phyloP scores from a whole-genome alignment of 2,113 vertebrate species.

The Girardinichthys multiradiatus region DNA sequence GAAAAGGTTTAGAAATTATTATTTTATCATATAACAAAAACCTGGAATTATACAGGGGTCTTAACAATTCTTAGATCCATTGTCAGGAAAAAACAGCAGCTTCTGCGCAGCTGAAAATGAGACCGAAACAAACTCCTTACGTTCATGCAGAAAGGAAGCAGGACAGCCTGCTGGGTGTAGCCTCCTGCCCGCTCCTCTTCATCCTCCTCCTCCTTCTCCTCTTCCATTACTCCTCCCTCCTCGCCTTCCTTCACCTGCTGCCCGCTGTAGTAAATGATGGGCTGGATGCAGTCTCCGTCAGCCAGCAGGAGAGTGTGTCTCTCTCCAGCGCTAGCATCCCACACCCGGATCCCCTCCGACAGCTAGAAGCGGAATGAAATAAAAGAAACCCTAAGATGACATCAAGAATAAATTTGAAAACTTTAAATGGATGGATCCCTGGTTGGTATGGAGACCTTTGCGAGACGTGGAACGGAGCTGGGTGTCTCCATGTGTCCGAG shows the following conservation, averaged over 20 bases:
- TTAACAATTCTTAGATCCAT: too few relatives aligned
- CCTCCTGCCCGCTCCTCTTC: slow-evolving; percentile 54
- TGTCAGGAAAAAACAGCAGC: too few relatives aligned
- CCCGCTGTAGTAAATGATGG: slow-evolving; percentile 93
- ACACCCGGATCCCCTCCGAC: slow-evolving; percentile 85
- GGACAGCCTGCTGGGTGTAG: slow-evolving; percentile 83
- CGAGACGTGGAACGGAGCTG: slow-evolving; percentile 88
- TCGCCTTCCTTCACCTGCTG: slow-evolving; percentile 76
- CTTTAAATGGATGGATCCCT: too few relatives aligned
- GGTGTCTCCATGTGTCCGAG: slow-evolving; percentile 90
- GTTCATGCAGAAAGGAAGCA: slow-evolving; percentile 89
- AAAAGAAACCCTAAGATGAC: not conserved
- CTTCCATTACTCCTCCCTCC: slow-evolving; percentile 62
- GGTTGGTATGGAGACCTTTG: slow-evolving; percentile 82
- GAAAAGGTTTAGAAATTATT: too few relatives aligned
- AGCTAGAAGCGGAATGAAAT: slow-evolving; percentile 73
- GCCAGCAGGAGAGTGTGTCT: slow-evolving; percentile 91
- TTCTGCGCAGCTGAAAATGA: too few relatives aligned
- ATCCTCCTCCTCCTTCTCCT: slow-evolving; percentile 59
- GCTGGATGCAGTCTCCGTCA: slow-evolving; percentile 91
- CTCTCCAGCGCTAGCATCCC: slow-evolving; percentile 89
- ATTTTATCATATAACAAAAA: too few relatives aligned
- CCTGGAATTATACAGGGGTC: too few relatives aligned
- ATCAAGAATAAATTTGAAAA: too few relatives aligned
- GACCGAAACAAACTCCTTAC: slow-evolving; percentile 70